phyloP scores from a whole-genome alignment of 2,113 vertebrate genomes.

The Tautogolabrus adspersus region DNA sequence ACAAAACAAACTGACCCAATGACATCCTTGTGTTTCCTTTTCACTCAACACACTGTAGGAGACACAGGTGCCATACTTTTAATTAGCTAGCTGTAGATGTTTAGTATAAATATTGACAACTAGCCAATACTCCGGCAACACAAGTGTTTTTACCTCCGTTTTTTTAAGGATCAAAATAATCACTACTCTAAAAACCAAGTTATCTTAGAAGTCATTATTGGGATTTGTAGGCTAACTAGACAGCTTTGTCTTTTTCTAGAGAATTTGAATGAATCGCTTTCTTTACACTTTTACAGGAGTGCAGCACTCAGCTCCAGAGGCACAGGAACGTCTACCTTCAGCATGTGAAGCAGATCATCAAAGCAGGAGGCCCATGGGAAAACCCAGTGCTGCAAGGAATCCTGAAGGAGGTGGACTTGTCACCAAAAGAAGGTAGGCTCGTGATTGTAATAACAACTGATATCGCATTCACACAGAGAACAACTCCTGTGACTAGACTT shows the following conservation, averaged over 20 bases:
- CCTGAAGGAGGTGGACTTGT: conserved; percentile 88
- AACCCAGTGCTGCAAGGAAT: conserved; percentile 92
- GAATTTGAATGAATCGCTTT: not conserved
- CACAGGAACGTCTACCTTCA: conserved; percentile 94
- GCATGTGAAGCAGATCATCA: conserved; percentile 92
- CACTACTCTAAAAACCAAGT: not conserved
- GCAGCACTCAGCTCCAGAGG: conserved; percentile 89
- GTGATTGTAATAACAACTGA: not conserved
- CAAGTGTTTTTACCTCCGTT: too few relatives aligned
- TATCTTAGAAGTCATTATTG: not conserved
- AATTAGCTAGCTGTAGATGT: not conserved
- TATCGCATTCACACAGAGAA: not conserved
- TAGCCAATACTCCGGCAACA: not conserved
- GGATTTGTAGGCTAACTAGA: not conserved
- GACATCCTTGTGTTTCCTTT: not conserved
- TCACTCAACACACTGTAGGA: not conserved
- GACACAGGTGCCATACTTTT: not conserved
- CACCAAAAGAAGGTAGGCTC: conserved; percentile 85
- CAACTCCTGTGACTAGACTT: too few relatives aligned
- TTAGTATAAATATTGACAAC: not conserved
- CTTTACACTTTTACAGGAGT: conserved; percentile 83
- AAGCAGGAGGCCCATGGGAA: conserved; percentile 96
- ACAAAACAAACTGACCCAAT: not conserved
- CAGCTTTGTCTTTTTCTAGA: not conserved
- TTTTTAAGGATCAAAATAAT: too few relatives aligned